A percentile compares a stretch with the other conserved stretches of the same genome.
Conservation (phyloP, 2,113 vertebrate species). For the Colaptes auratus region DNA sequence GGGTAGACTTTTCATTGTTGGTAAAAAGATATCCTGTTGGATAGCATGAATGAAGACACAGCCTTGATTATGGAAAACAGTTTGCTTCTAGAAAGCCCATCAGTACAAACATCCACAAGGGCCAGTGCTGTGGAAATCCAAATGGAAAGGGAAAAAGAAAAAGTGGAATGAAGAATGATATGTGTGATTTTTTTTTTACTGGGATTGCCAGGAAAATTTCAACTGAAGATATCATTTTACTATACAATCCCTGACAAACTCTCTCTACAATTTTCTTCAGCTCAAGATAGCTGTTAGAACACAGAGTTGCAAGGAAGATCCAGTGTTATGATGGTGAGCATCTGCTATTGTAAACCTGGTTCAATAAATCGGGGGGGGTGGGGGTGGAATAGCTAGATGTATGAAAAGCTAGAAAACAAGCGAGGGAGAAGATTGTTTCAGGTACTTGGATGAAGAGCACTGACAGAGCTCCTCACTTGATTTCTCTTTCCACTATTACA, state of each 20-base stretch:
- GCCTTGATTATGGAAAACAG: neutral
- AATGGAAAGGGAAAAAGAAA: neutral
- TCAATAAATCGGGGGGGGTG: neutral
- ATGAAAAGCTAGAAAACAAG: neutral
- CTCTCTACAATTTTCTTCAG: neutral
- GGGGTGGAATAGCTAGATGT: neutral
- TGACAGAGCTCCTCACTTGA: neutral
- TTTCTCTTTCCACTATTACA: neutral
- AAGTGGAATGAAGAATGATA: neutral
- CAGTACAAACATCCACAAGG: neutral
- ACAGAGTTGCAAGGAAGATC: neutral
- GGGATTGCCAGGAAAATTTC: neutral
- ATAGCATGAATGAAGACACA: neutral
- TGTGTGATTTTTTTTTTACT: neutral
- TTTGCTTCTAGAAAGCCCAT: neutral
- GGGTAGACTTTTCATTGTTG: neutral
- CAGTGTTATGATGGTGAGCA: rapidly evolving
- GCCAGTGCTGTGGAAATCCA: neutral
- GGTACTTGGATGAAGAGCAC: rapidly evolving
- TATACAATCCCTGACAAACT: neutral
- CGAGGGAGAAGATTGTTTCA: neutral
- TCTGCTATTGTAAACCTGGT: neutral
- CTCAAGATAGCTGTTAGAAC: rapidly evolving
- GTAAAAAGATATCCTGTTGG: neutral
- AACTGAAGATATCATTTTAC: neutral